Conservation (phyloP, 2,888 invertebrate genomes). For the Pollenia angustigena region DNA sequence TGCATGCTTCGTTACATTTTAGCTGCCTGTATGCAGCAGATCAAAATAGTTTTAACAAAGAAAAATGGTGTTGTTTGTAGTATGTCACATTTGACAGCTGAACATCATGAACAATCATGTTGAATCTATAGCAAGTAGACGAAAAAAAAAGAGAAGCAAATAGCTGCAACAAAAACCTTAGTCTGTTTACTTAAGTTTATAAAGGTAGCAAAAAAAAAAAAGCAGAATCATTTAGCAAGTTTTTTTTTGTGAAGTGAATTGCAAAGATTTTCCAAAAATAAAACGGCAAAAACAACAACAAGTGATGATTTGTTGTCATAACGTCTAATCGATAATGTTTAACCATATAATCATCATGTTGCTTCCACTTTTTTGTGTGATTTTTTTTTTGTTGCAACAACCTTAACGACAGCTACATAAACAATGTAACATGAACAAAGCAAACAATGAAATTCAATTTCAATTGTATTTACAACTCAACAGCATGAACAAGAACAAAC, state of each 20-base stretch:
- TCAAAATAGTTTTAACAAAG: conserved; percentile 48
- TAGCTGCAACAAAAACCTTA: conserved; percentile 29
- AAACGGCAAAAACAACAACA: conserved; percentile 21
- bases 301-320: conserved; percentile 64
- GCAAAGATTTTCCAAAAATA: neutral
- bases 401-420: conserved; percentile 17
- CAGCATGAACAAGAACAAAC: neutral
- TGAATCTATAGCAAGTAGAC: conserved; percentile 30
- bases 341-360: conserved; percentile 52
- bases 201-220: neutral
- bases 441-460: conserved; percentile 16
- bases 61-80: conserved; percentile 67
- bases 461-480: neutral
- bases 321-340: conserved; percentile 61
- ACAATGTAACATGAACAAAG: neutral
- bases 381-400: conserved; percentile 6
- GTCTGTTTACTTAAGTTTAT: conserved; percentile 19
- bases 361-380: neutral
- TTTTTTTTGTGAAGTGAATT: neutral
- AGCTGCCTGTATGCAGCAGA: conserved; percentile 12
- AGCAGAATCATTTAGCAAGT: conserved; percentile 32
- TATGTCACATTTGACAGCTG: conserved; percentile 70
- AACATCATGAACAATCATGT: conserved; percentile 69
- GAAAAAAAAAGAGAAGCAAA: conserved; percentile 13
- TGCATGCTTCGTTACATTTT: conserved; percentile 55